Percentiles rank a stretch among this genome's conserved stretches.
These are phyloP conservation scores for Phacellophora camtschatica DNA, from an alignment of 30 jellyfish, hydroid and myxozoan genomes.

Conservation along the genomic window DNA sequence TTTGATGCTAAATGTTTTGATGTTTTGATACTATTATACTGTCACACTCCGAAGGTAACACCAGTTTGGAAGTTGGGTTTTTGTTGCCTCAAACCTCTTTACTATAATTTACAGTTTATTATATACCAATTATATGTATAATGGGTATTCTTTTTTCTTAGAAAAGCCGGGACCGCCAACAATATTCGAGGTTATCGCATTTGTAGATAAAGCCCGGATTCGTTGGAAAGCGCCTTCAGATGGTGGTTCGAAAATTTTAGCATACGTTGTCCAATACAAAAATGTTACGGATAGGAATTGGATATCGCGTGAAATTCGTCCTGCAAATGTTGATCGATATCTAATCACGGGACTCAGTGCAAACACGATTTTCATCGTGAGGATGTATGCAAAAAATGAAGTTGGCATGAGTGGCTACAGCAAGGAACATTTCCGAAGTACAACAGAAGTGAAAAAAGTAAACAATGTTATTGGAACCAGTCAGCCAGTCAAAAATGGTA, in stretches of 20 bases:
- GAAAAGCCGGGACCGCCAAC: slow-evolving; percentile 46
- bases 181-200: not conserved
- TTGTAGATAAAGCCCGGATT: slow-evolving; percentile 10
- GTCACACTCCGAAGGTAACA: no score
- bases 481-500: slow-evolving; percentile 1
- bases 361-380: slow-evolving; percentile 30
- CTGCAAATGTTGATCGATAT: slow-evolving; percentile 60
- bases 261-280: slow-evolving; percentile 53
- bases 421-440: not conserved
- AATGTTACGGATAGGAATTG: slow-evolving; percentile 25
- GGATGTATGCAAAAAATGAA: slow-evolving; percentile 66
- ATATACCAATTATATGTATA: no score
- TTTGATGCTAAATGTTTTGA: no score
- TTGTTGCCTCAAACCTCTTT: no score
- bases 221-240: slow-evolving; percentile 44
- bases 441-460: not conserved
- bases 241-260: slow-evolving; percentile 49
- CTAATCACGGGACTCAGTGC: slow-evolving; percentile 58
- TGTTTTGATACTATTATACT: no score
- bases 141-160: no score
- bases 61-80: no score
- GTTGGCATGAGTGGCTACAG: slow-evolving; percentile 72
- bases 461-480: not conserved
- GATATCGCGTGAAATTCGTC: slow-evolving; percentile 56
- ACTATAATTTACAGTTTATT: no score